Base-by-base conservation (phyloP, 2,888 invertebrate genomes). In the Synanthedon andrenaeformis region DNA sequence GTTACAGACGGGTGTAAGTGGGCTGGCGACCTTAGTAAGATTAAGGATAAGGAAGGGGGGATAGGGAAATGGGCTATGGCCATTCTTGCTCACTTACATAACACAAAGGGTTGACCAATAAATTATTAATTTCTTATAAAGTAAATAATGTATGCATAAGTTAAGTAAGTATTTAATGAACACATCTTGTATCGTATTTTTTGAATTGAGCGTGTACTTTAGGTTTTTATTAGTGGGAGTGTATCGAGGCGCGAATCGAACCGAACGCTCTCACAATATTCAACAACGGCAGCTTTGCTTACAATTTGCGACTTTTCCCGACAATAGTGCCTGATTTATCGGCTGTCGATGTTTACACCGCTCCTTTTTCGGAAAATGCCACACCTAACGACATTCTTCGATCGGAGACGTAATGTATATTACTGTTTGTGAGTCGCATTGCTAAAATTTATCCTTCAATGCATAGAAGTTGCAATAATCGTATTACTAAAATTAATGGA, bases 281-380 rank as follows among this genome's bases (percentile, higher is more conserved):
- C 51, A 35, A 35, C 55, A 53, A 50, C 55, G 53, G 53, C 49
- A 23, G 65, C 64, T 69, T 66, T 70, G 70, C 70, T 70, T 73
- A 69, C 73, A 67, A 73, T 72, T 74, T 74, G 71, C 66, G 72
- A 72, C 69, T 71, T 75, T 70, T 57, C 65, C 62, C 67, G 63
- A 77, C 76, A 74, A 76, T 76, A 67, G 70, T 67, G 61, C 58
- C 70, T 76, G 76, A 76, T 76, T 77, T 76, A 76, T 77, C 66
- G 73, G 55, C 63, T 59, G 62, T 64, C 62, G 69, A 66, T 65
- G 71, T 67, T 49, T 65, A 69, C 72, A 66, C 62, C 67, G 67
- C 56, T 66, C 69, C 71, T 67, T 70, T 72, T 72, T 68, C 60
- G 66, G 70, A 64, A 67, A 69, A 66, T 62, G 69, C 69, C 67